phyloP scores from a whole-genome alignment of 1,140 invertebrate species.

The Lepidurus arcticus region DNA sequence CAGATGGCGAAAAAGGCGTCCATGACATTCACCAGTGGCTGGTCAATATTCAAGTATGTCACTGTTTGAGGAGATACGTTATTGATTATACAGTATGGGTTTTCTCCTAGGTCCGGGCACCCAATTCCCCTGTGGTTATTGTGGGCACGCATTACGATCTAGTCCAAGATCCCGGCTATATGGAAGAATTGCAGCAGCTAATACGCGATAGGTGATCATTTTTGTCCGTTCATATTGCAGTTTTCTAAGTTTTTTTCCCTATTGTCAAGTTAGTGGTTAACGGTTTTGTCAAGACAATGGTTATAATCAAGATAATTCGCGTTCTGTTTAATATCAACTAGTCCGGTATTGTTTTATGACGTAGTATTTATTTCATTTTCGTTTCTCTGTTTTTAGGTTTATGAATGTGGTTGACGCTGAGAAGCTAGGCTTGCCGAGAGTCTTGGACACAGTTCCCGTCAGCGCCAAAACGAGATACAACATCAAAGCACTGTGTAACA shows the following conservation, averaged over 20 bases:
- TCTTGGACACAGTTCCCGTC: constrained; percentile 89
- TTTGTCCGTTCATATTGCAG: neutral
- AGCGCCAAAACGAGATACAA: constrained; percentile 84
- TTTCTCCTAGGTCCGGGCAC: constrained; percentile 67
- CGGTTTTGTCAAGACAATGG: no score
- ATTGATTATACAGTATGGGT: constrained; percentile 22
- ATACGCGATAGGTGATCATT: constrained; percentile 59
- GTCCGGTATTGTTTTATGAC: neutral
- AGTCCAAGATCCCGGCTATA: constrained; percentile 61
- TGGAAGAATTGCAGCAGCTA: constrained; percentile 79
- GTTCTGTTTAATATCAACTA: no score
- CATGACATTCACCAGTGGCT: constrained; percentile 90
- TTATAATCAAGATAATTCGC: no score
- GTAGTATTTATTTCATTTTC: neutral
- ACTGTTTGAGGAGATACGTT: neutral
- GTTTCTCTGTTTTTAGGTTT: constrained; percentile 54
- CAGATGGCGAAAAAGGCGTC: constrained; percentile 85
- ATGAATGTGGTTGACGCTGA: constrained; percentile 91
- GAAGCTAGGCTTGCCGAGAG: constrained; percentile 87
- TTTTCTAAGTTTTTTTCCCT: neutral
- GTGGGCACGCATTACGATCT: constrained; percentile 92
- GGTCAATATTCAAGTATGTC: constrained; percentile 74
- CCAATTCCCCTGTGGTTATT: constrained; percentile 89
- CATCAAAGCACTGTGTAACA: constrained; percentile 80
- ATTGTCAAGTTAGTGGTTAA: no score